A percentile compares a stretch with the other conserved stretches of the same genome.
phyloP scores from a whole-genome alignment of 2,888 invertebrate genomes.

The Volucella inflata region DNA sequence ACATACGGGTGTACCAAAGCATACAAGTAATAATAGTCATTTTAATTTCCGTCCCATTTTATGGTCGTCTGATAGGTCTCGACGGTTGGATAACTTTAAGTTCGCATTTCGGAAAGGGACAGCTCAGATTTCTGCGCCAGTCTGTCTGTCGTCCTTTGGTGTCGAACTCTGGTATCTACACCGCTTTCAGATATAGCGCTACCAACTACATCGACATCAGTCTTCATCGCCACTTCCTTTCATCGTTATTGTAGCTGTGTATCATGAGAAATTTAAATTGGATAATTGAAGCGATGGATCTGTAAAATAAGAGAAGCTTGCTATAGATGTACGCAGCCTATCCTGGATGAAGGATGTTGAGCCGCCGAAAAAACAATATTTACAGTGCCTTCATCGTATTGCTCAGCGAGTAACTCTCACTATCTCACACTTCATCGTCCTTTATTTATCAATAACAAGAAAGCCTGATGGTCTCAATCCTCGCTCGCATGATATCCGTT shows the following conservation, averaged over 20 bases:
- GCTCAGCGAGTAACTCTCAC: background rate
- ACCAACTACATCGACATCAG: conserved; percentile 33
- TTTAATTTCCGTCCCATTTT: conserved; percentile 54
- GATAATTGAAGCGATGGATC: conserved; percentile 69
- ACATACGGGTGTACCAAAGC: conserved; percentile 48
- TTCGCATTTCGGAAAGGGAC: background rate
- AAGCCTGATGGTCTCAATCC: conserved; percentile 6
- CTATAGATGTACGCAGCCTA: conserved; percentile 34
- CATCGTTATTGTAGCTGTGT: conserved; percentile 45
- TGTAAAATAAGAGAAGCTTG: conserved; percentile 35
- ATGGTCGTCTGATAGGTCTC: conserved; percentile 27
- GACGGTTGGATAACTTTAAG: conserved; percentile 41
- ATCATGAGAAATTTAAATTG: conserved; percentile 58
- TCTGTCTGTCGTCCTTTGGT: conserved; percentile 45
- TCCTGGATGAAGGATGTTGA: conserved; percentile 24
- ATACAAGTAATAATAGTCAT: conserved; percentile 59
- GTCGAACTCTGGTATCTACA: conserved; percentile 43
- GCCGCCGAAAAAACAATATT: conserved; percentile 3
- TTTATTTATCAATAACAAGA: conserved; percentile 22
- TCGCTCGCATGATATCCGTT: conserved; percentile 42
- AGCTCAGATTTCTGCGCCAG: background rate
- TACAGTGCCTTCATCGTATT: conserved; percentile 16
- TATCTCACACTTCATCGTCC: conserved; percentile 15
- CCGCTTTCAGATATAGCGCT: conserved; percentile 48
- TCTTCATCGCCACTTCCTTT: conserved; percentile 44